Evolutionary conservation across 2,888 invertebrate genomes (phyloP).

Genomic region (Caenorhabditis becei): DNA sequence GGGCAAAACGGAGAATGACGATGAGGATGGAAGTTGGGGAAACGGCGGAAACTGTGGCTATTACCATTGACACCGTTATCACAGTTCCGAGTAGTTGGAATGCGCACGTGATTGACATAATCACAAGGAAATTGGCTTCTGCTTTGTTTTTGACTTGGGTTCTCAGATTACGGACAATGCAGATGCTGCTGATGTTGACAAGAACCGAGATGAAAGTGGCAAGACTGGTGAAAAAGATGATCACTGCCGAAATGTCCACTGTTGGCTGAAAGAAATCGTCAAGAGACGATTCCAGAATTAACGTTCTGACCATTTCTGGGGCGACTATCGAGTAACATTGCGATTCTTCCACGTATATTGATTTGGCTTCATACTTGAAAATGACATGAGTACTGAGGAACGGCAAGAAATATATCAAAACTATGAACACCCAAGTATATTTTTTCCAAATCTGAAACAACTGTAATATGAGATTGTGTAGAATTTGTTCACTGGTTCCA

Average conservation of each 20-base stretch:
- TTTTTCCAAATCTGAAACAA: constrained; percentile 27
- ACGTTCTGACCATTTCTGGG: background rate
- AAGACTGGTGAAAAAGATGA: constrained; percentile 25
- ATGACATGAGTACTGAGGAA: constrained; percentile 10
- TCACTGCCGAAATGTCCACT: background rate
- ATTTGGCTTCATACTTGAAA: background rate
- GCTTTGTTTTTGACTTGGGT: constrained; percentile 12
- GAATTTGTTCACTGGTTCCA: constrained; percentile 18
- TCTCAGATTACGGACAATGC: constrained; percentile 5
- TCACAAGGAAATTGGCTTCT: constrained; percentile 15
- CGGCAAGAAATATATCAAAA: background rate
- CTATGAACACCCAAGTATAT: constrained; percentile 8
- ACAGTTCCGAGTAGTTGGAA: constrained; percentile 20
- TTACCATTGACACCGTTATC: background rate
- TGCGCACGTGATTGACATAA: constrained; percentile 9
- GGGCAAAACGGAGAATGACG: background rate
- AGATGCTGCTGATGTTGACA: background rate
- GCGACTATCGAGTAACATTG: background rate
- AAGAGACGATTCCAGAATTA: too few relatives aligned
- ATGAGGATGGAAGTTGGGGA: background rate
- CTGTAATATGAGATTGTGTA: background rate
- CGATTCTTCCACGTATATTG: too few relatives aligned
- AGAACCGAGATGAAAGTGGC: constrained; percentile 9
- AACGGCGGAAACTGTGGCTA: too few relatives aligned
- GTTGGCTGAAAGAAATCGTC: constrained; percentile 23